Conservation (phyloP, 2,113 vertebrate species). For the Varanus komodoensis region DNA sequence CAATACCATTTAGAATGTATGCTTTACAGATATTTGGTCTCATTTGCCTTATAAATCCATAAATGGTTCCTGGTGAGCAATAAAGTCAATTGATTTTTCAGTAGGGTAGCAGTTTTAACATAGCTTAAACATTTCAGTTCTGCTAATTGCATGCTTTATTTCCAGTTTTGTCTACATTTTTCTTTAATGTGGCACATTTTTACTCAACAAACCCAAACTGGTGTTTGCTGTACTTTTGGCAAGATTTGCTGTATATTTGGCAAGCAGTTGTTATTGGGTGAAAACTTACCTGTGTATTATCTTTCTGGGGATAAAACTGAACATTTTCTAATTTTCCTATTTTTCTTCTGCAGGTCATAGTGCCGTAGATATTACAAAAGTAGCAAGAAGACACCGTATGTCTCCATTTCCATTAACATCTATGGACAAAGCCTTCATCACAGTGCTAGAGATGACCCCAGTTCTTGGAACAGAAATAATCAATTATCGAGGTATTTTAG, state of each 20-base stretch:
- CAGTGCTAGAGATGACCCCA: constrained; percentile 98
- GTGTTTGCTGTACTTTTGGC: constrained; percentile 3
- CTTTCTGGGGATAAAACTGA: neutral
- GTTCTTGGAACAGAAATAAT: constrained; percentile 99
- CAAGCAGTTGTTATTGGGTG: neutral
- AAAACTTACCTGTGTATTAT: neutral
- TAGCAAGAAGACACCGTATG: constrained; percentile 98
- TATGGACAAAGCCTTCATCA: constrained; percentile 99
- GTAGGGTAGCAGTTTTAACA: neutral
- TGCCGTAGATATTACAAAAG: constrained; percentile 99
- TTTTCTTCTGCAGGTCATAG: constrained; percentile 88
- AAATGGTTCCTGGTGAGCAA: neutral
- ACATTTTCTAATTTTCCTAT: constrained; percentile 49
- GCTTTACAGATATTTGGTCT: constrained; percentile 3
- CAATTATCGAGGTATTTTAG: constrained; percentile 93
- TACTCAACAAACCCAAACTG: constrained; percentile 1
- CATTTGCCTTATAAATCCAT: neutral
- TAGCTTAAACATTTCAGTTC: constrained; percentile 10
- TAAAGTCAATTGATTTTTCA: neutral
- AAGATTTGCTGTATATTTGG: constrained; percentile 5
- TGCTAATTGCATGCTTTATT: constrained; percentile 10
- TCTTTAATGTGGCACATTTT: neutral
- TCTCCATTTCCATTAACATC: constrained; percentile 98
- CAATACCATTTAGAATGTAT: constrained; percentile 8
- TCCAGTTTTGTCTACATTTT: neutral